phyloP scores from a whole-genome alignment of 1,140 invertebrate species.

The Zaprionus nigranus region DNA sequence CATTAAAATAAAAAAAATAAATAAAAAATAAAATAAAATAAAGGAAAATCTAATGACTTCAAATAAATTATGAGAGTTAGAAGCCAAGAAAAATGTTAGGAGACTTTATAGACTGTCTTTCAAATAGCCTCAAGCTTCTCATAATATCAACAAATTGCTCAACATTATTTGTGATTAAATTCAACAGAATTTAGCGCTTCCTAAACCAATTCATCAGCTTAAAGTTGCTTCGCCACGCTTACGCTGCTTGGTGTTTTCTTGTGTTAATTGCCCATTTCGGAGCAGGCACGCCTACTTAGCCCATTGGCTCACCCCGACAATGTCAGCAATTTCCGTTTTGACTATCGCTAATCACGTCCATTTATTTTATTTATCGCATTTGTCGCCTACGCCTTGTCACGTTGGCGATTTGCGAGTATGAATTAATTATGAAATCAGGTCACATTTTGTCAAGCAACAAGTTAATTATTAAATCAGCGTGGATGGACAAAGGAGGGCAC shows the following conservation, averaged over 20 bases:
- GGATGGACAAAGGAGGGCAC: not conserved
- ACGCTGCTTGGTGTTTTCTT: not conserved
- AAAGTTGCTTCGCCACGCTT: not conserved
- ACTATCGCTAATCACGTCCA: conserved; percentile 44
- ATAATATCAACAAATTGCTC: not conserved
- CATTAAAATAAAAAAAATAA: too few relatives aligned
- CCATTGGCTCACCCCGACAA: conserved; percentile 16
- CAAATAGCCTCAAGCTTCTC: too few relatives aligned
- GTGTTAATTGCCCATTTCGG: conserved; percentile 38
- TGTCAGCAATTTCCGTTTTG: conserved; percentile 50
- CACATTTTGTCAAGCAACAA: conserved; percentile 50
- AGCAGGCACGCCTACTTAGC: conserved; percentile 21
- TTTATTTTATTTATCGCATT: conserved; percentile 67
- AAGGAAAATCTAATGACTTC: too few relatives aligned
- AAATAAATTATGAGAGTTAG: too few relatives aligned
- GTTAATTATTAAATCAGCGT: conserved; percentile 51
- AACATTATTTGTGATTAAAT: not conserved
- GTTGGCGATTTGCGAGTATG: conserved; percentile 58
- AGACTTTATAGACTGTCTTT: too few relatives aligned
- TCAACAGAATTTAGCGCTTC: not conserved
- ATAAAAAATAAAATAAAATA: too few relatives aligned
- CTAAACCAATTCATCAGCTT: not conserved
- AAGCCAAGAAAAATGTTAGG: too few relatives aligned
- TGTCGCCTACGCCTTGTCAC: conserved; percentile 49
- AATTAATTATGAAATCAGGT: conserved; percentile 60